Base-by-base conservation (phyloP, 2,888 invertebrate genomes). In the Heliconius cydno region DNA sequence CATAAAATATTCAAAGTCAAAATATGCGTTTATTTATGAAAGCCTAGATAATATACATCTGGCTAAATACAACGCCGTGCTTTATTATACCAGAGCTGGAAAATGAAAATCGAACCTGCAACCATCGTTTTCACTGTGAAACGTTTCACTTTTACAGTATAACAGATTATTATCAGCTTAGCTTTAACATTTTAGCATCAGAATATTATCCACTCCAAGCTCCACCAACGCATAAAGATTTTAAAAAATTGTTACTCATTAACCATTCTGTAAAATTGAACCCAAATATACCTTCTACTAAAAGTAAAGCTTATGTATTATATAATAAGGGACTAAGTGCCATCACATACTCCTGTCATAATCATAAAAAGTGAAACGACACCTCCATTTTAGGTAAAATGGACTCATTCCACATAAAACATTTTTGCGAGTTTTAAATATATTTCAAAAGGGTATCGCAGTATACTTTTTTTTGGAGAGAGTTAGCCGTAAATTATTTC, bases 361-460 rank as follows among this genome's bases (percentile, higher is more conserved):
- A 75, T 75, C 75, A 75, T 75, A 75, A 75, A 75, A 75, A 75
- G 46, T 15, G 22, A 46, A 46, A 66, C 73, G 60, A 73, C 38
- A 73, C 60, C 73, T 25, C 15, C 73, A 73, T 73, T 73, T 73
- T 73, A 60, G 34, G 60, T 15, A 73, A 60, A 73, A 73, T 60
- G 73, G 60, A 15, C 25, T 7, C 60, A 60, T 34, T 60, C 38
- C 25, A 73, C 5, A 25, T 73, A 73, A 38, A 34, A 73, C n/a
- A n/a, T 60, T 3, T 73, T 60, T 60, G 60, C 19, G 38, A 60
- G 57, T 34, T 60, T 73, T 73, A 73, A 73, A 60, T 60, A 73
- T 73, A 38, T 73, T 60, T 60, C 25, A 60, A 38, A 46, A 70
- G 70, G 19, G 15, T 41, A 28, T 25, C 41, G 25, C 70, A 46